These are phyloP conservation scores for Callinectes sapidus DNA, from an alignment of 2,888 invertebrate genomes.

Conservation along the genomic window DNA sequence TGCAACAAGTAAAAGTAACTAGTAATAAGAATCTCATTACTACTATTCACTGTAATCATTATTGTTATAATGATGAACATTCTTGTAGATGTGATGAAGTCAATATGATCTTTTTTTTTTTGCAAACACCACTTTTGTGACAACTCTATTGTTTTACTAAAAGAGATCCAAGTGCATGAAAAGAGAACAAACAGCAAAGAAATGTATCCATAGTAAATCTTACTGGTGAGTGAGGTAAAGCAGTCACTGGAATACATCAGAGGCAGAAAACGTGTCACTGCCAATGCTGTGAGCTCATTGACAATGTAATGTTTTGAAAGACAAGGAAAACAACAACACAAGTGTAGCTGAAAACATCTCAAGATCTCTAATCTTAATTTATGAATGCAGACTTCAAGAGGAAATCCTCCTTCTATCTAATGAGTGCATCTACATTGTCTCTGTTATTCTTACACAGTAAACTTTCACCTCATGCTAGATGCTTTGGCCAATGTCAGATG, in stretches of 20 bases:
- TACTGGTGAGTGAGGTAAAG: not conserved
- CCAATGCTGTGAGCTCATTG: not conserved
- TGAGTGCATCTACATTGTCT: not conserved
- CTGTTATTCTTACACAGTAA: conserved; percentile 10
- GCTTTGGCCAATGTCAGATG: not conserved
- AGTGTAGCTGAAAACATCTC: not conserved
- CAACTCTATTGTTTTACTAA: not conserved
- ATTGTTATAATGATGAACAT: not conserved
- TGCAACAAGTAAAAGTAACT: not conserved
- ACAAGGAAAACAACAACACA: not conserved
- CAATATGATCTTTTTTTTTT: not conserved
- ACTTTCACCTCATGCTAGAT: not conserved
- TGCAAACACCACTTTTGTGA: not conserved
- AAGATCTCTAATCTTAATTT: not conserved
- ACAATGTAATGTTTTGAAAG: not conserved
- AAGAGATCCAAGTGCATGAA: not conserved
- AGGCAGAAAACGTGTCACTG: not conserved
- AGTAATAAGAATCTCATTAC: not conserved
- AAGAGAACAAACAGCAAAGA: not conserved
- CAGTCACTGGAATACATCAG: not conserved
- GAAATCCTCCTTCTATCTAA: not conserved
- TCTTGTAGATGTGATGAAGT: not conserved
- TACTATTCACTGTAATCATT: not conserved
- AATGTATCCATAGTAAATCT: not conserved
- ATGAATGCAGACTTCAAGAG: conserved; percentile 4